These are phyloP conservation scores for Mormyrus iriodes DNA, from an alignment of 2,113 vertebrate species.

Conservation along the genomic window DNA sequence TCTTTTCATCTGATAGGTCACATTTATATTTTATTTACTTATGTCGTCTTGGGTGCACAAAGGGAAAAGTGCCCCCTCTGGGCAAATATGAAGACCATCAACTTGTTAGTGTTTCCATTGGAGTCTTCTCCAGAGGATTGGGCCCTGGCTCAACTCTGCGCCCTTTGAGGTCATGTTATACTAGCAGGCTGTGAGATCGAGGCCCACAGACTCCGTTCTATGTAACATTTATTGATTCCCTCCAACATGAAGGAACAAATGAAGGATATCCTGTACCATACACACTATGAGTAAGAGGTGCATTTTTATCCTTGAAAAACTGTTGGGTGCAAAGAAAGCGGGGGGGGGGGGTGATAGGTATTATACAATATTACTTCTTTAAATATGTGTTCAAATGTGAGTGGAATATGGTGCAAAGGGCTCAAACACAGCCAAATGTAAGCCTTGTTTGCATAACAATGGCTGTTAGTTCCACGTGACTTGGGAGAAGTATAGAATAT, in stretches of 20 bases:
- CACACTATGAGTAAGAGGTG: neutral
- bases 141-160: neutral
- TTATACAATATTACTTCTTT: neutral
- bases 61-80: neutral
- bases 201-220: neutral
- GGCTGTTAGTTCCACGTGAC: neutral
- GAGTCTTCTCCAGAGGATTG: neutral
- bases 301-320: neutral
- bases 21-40: too few relatives aligned
- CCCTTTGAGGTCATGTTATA: neutral
- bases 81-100: neutral
- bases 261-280: slow-evolving; percentile 7
- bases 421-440: neutral
- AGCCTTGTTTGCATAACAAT: neutral
- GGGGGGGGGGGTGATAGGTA: neutral
- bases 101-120: neutral
- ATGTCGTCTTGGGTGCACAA: neutral
- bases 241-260: slow-evolving; percentile 7
- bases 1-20: neutral
- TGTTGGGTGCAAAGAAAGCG: neutral
- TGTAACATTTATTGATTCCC: neutral
- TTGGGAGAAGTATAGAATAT: neutral
- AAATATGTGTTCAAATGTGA: neutral
- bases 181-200: neutral
- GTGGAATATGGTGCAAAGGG: neutral